Evolutionary conservation across 2,113 vertebrate genomes (phyloP).

Genomic region (Copsychus sechellarum): DNA sequence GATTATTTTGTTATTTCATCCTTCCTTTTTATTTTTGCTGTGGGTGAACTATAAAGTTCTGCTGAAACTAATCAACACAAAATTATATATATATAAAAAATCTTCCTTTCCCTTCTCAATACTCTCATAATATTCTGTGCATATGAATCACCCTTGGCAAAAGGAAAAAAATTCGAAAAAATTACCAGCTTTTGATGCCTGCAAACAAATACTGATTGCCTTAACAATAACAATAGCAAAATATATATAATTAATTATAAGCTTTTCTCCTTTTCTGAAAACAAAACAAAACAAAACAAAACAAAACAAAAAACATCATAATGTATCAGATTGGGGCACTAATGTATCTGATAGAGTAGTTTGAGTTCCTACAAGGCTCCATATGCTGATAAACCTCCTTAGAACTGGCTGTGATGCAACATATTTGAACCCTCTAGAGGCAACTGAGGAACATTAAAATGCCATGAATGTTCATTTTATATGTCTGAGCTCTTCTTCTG

Average conservation of each 20-base stretch:
- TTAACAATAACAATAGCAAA: neutral
- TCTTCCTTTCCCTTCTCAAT: neutral
- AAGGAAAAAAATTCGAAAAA: neutral
- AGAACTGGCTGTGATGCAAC: neutral
- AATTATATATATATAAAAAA: neutral
- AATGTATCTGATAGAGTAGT: neutral
- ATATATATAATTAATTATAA: conserved; percentile 15
- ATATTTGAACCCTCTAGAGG: conserved; percentile 12
- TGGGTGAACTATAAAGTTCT: neutral
- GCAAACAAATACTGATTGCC: neutral
- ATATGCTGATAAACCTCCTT: conserved; percentile 30
- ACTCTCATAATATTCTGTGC: neutral
- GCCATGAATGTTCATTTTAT: conserved; percentile 21
- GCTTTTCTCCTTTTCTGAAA: neutral
- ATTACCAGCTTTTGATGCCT: neutral
- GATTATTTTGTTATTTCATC: neutral
- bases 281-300: too few species aligned
- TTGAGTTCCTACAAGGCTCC: neutral
- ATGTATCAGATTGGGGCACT: neutral
- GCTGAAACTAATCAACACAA: neutral
- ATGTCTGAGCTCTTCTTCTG: neutral
- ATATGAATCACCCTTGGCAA: neutral
- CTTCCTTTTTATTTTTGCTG: neutral
- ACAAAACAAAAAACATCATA: neutral
- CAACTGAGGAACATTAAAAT: conserved; percentile 23